phyloP scores from a whole-genome alignment of 2,113 vertebrate species.

The Sapajus apella region DNA sequence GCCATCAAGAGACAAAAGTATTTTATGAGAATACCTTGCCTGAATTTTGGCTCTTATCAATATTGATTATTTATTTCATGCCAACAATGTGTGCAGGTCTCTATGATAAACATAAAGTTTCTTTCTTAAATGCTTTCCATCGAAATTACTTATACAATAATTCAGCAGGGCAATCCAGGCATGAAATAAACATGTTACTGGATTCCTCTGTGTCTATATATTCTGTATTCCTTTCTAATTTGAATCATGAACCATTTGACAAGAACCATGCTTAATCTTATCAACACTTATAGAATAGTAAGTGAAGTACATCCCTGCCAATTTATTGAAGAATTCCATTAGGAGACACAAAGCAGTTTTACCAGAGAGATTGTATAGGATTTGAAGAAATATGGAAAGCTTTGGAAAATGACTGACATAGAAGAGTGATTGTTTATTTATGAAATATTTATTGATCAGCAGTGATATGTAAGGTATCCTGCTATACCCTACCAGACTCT shows the following conservation, averaged over 20 bases:
- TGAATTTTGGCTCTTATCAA: slow-evolving; percentile 57
- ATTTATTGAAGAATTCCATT: slow-evolving; percentile 17
- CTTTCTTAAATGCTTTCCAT: neutral
- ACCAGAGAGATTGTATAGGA: neutral
- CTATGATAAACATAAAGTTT: slow-evolving; percentile 21
- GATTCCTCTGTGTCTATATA: slow-evolving; percentile 43
- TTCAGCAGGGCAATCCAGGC: neutral
- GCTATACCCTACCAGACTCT: neutral
- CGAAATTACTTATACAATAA: slow-evolving; percentile 1
- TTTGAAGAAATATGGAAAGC: slow-evolving; percentile 12
- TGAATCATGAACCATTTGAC: slow-evolving; percentile 36
- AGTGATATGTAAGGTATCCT: neutral
- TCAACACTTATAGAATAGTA: neutral
- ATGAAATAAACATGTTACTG: slow-evolving; percentile 30
- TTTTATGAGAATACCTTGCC: slow-evolving; percentile 61
- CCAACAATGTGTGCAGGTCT: neutral
- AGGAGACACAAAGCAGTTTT: neutral
- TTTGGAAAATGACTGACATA: neutral
- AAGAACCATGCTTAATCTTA: slow-evolving; percentile 41
- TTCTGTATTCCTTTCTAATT: slow-evolving; percentile 52
- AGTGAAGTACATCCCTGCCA: neutral
- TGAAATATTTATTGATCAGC: neutral
- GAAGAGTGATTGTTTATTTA: neutral
- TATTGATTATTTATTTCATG: slow-evolving; percentile 58
- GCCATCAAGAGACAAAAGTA: slow-evolving; percentile 52